Base-by-base conservation (phyloP, 2,797 vertebrate genomes). In the Acrossocheilus fasciatus region DNA sequence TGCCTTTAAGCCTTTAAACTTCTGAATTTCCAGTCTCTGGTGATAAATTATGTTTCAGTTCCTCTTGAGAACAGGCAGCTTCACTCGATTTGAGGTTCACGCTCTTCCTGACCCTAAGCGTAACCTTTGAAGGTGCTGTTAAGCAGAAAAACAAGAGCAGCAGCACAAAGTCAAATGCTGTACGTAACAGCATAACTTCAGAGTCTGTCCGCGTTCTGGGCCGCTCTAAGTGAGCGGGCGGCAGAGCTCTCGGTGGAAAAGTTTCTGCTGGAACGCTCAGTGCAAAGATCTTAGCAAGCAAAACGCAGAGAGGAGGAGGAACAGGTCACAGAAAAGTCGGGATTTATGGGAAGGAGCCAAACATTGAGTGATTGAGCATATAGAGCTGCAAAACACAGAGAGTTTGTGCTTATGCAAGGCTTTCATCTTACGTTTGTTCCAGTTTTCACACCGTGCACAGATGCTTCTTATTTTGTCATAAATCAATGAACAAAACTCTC, bases 261-360 rank as follows among this genome's bases (percentile, higher is more conserved):
- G 50, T 82, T 73, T 41, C n/a, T 43, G 50, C 10, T 18, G 5
- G 34, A 57, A 43, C 8, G 26, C 43, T 74, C 26, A 74, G 14
- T 47, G 36, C 15, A 1, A 20, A 4, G 34, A 66, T 68, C 78
- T 81, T 50, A 50, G 43, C 26, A 9, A 41, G 66, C 23, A 26
- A 54, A 83, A n/a, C 39, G 10, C 41, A 36, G 20, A 26, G 20
- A 43, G n/a, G 54, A 62, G 69, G 52, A 74, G 70, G 70, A 59
- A 23, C 82, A 23, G 70, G 70, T 83, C 82, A 74, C 0, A 1
- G 39, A 5, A 3, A 74, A 47, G 2, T 11, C 54, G 8, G 66
- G 36, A 15, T 72, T 72, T 82, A 82, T 64, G 82, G 17, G 18
- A 74, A 47, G 41, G 26, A 62, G 70, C 52, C 81, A 74, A 41